These are phyloP conservation scores for Ascidia mentula DNA, from an alignment of 23 tunicate species.

Conservation along the genomic window DNA sequence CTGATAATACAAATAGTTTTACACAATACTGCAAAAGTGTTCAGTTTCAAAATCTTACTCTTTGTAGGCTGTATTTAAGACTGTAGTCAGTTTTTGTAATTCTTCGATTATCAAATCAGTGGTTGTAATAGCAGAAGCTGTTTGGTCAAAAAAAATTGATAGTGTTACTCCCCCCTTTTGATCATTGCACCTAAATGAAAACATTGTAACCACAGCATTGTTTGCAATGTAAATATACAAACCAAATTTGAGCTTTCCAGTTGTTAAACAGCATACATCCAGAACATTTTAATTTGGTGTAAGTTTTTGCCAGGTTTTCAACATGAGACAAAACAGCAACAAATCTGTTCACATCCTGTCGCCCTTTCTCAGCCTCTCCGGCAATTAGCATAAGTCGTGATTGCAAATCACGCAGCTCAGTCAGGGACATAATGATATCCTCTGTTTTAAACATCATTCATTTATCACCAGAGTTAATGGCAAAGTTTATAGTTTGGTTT, in stretches of 20 bases:
- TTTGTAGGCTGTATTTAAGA: constrained; percentile 14
- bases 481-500: background rate
- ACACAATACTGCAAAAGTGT: no score
- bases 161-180: background rate
- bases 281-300: constrained; percentile 17
- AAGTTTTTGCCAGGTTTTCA: constrained; percentile 44
- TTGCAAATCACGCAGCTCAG: constrained; percentile 56
- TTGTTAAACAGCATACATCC: constrained; percentile 50
- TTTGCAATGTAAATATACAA: background rate
- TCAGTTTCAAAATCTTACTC: constrained; percentile 9
- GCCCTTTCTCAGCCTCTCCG: constrained; percentile 68
- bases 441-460: background rate
- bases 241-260: constrained; percentile 47
- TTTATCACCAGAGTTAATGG: background rate
- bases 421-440: constrained; percentile 21
- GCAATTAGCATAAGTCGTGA: constrained; percentile 80
- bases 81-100: constrained; percentile 17
- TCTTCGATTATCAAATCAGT: constrained; percentile 24
- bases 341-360: constrained; percentile 41
- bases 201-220: background rate
- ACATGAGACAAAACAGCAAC: constrained; percentile 31
- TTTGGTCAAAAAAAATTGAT: constrained; percentile 28
- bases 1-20: constrained; percentile 6
- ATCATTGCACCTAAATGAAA: constrained; percentile 4
- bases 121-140: constrained; percentile 23